These are phyloP conservation scores for Lutraria lutraria DNA, from an alignment of 2,888 invertebrate species.

Conservation along the genomic window DNA sequence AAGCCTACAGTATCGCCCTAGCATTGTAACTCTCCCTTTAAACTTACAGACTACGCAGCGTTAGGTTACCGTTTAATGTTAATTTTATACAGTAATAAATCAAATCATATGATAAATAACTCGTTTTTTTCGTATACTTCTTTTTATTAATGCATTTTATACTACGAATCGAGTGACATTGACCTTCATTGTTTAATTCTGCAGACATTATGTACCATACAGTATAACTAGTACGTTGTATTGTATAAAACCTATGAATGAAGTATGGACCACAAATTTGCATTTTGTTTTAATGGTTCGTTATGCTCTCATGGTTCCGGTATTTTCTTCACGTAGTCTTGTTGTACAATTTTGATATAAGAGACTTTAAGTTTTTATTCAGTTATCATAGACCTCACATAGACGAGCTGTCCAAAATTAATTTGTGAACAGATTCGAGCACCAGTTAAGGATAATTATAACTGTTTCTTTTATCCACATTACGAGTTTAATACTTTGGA, in stretches of 20 bases:
- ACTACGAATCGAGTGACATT: neutral
- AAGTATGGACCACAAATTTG: neutral
- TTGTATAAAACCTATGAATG: no score
- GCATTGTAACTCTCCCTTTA: neutral
- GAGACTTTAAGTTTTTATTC: neutral
- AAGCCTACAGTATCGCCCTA: no score
- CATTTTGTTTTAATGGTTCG: neutral
- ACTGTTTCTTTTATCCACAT: neutral
- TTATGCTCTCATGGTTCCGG: neutral
- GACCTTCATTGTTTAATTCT: neutral
- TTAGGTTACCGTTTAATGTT: neutral
- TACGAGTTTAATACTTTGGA: neutral
- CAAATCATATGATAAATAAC: neutral
- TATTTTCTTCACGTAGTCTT: neutral
- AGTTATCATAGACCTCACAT: neutral
- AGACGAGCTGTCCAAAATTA: neutral
- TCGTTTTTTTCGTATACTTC: neutral
- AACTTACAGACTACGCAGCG: neutral
- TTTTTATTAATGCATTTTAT: neutral
- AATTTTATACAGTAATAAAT: neutral
- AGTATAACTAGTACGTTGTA: no score
- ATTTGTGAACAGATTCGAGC: neutral
- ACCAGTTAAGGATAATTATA: neutral
- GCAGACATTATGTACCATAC: no score
- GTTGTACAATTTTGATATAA: neutral